Conservation (phyloP, 2,888 invertebrate species). For the Morpho helenor region DNA sequence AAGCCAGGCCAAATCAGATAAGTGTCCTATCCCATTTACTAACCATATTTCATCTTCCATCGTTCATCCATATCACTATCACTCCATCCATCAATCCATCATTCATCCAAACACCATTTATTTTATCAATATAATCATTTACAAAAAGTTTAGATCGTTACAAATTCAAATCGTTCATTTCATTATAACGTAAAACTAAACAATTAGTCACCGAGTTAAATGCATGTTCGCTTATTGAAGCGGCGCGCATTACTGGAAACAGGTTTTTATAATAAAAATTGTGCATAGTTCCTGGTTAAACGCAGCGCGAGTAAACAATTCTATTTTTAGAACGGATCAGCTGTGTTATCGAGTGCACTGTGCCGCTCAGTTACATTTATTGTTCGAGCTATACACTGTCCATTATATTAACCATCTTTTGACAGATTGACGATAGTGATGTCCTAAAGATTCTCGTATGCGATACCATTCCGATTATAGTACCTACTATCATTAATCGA, state of each 20-base stretch:
- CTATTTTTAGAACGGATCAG: background rate
- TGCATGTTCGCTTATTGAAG: background rate
- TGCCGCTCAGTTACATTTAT: background rate
- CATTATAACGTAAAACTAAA: background rate
- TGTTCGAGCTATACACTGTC: background rate
- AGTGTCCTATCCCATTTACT: constrained; percentile 1
- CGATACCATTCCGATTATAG: no score
- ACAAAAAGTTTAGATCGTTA: background rate
- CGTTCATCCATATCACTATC: constrained; percentile 1
- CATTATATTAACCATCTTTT: no score
- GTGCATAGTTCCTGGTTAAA: no score
- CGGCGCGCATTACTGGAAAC: background rate
- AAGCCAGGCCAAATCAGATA: background rate
- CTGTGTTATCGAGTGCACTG: background rate
- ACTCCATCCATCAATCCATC: no score
- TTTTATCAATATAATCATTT: background rate
- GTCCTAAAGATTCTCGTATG: no score
- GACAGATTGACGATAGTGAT: no score
- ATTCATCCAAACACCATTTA: no score
- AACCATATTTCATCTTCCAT: background rate
- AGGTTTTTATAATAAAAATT: background rate
- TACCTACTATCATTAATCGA: no score
- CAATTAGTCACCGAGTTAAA: background rate
- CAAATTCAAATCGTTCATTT: background rate
- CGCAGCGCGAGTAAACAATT: background rate